A percentile compares a stretch with the other conserved stretches of the same genome.
Evolutionary conservation across 2,113 vertebrate species (phyloP).

Genomic region (Haemorhous mexicanus): DNA sequence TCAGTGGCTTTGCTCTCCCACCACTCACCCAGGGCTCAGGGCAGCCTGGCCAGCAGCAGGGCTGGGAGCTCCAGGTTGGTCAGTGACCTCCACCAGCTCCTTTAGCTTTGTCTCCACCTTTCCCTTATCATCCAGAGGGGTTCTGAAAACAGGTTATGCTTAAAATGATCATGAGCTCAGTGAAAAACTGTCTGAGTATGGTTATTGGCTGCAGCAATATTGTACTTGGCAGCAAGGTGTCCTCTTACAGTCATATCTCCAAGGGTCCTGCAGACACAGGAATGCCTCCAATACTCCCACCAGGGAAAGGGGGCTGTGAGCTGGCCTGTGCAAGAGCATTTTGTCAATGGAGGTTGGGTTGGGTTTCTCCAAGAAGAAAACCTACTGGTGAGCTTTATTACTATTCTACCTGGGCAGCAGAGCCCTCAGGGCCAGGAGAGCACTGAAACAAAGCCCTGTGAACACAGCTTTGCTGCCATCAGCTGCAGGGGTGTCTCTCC

Average conservation of each 20-base stretch:
- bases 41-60: neutral
- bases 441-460: neutral
- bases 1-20: neutral
- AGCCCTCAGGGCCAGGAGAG: neutral
- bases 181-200: neutral
- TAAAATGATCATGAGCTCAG: neutral
- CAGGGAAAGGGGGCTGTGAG: neutral
- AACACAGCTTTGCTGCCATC: accelerated
- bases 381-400: neutral
- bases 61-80: neutral
- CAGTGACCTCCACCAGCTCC: neutral
- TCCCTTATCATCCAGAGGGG: neutral
- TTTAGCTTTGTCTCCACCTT: neutral
- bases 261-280: neutral
- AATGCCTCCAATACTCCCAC: neutral
- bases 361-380: neutral
- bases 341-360: neutral
- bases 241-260: neutral
- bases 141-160: neutral
- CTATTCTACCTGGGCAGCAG: neutral
- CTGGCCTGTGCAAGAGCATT: neutral
- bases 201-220: neutral
- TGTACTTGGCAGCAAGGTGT: neutral
- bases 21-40: neutral
- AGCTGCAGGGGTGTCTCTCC: neutral